Evolutionary conservation across 2,797 vertebrate genomes (phyloP), one percentile per base, ranked within the genome.

Genomic region (Leuciscus waleckii): DNA sequence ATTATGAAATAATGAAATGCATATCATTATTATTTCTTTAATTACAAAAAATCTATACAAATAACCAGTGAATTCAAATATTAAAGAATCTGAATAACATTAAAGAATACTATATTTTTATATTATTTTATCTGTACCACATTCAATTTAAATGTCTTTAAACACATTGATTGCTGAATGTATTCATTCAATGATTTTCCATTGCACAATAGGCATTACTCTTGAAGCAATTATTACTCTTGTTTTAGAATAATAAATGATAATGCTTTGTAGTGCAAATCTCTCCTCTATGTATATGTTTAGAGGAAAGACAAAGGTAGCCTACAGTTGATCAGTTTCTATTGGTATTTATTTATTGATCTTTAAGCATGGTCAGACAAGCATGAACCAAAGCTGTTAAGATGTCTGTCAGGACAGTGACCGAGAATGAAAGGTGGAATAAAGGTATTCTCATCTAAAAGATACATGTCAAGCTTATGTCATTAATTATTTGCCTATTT

Each of bases 351-450:
- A 58, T 10, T 58, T 32, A 6, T 23, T 71, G 37, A 82, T 82
- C 37, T 61, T 41, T 51, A 43, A 21, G 35, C 23, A 41, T 19
- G 13, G 16, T 23, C 32, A 26, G 41, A 39, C 68, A 69, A 41
- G 21, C 49, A 29, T 13, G 69, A 80, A 81, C 49, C 32, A 41
- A 82, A 32, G 51, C 6, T 23, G 51, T 82, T 58, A 74, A 63
- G 69, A 35, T 41, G 13, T 71, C 51, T 58, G 51, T 56, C 17
- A 23, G 14, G 49, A 29, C 7, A 43, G 16, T 23, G 37, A 73
- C 4, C 39, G 46, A 74, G 46, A 73, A 49, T 35, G 16, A 74
- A 19, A 71, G 51, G 51, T 29, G 9, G 35, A 82, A 23, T 43
- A 73, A 63, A 41, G 16, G 9, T 21, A 58, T 81, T 58, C 46